phyloP scores from a whole-genome alignment of 2,797 vertebrate species.

The Rhinichthys osculus region DNA sequence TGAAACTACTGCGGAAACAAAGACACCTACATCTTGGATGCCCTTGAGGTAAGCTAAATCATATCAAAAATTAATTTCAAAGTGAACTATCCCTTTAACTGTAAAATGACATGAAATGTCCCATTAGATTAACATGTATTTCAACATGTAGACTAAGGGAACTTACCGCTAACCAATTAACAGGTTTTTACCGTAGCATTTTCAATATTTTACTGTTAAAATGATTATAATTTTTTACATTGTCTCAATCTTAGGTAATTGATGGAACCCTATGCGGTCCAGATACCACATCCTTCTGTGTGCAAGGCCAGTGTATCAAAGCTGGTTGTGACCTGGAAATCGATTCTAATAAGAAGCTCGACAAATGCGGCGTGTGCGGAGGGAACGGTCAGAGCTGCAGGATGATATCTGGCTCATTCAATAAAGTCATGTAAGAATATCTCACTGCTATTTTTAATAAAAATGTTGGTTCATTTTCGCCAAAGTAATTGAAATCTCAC shows the following conservation, averaged over 20 bases:
- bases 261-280: constrained; percentile 94
- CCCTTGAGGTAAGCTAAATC: too few species aligned
- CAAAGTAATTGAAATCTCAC: background rate
- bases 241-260: constrained; percentile 79
- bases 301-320: constrained; percentile 95
- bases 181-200: background rate
- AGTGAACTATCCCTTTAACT: background rate
- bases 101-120: background rate
- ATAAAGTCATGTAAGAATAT: constrained; percentile 84
- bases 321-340: constrained; percentile 93
- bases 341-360: constrained; percentile 91
- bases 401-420: constrained; percentile 91
- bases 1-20: too few species aligned
- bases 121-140: background rate
- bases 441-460: background rate
- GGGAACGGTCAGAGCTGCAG: constrained; percentile 88
- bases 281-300: constrained; percentile 92
- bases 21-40: too few species aligned
- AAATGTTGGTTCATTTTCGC: background rate
- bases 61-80: too few species aligned
- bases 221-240: background rate
- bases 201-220: background rate
- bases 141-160: background rate
- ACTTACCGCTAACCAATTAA: background rate
- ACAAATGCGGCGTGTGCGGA: constrained; percentile 95